Conservation (phyloP, 2,888 invertebrate species). For the Rhagium mordax region DNA sequence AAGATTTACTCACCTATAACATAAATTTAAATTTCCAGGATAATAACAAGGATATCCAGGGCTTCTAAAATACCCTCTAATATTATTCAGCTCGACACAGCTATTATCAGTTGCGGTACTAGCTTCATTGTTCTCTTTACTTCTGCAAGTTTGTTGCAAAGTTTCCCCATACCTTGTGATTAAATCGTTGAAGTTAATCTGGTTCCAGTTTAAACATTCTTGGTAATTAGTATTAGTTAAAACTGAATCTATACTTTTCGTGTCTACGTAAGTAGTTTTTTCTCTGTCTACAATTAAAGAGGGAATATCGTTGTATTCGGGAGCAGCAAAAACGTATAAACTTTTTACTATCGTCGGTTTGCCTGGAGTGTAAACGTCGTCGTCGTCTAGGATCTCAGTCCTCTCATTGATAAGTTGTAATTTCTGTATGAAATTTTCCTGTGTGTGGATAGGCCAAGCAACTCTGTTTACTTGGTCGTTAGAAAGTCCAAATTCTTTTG, state of each 20-base stretch:
- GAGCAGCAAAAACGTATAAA: slow-evolving; percentile 61
- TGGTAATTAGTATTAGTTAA: slow-evolving; percentile 53
- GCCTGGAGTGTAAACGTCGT: slow-evolving; percentile 16
- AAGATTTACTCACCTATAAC: slow-evolving; percentile 68
- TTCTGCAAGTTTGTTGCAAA: slow-evolving; percentile 46
- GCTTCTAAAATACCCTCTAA: slow-evolving; percentile 68
- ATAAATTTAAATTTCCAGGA: slow-evolving; percentile 67
- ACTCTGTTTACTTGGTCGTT: slow-evolving; percentile 56
- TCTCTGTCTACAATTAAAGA: slow-evolving; percentile 57
- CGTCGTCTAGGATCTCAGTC: slow-evolving; percentile 48
- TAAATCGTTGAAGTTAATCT: slow-evolving; percentile 49
- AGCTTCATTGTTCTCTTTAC: slow-evolving; percentile 20
- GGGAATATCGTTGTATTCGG: slow-evolving; percentile 50
- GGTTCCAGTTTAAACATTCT: slow-evolving; percentile 55
- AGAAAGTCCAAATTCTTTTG: slow-evolving; percentile 25
- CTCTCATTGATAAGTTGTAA: slow-evolving; percentile 56
- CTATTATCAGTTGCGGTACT: slow-evolving; percentile 24
- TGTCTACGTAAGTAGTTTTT: slow-evolving; percentile 62
- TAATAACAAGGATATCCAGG: slow-evolving; percentile 70
- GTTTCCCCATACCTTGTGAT: slow-evolving; percentile 44
- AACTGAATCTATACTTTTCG: slow-evolving; percentile 51
- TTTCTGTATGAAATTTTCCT: slow-evolving; percentile 45
- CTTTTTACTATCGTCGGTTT: slow-evolving; percentile 53
- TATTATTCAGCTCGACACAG: slow-evolving; percentile 63
- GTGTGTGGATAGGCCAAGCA: slow-evolving; percentile 50